These are phyloP conservation scores for Eublepharis macularius DNA, from an alignment of 2,113 vertebrate genomes.

Conservation along the genomic window DNA sequence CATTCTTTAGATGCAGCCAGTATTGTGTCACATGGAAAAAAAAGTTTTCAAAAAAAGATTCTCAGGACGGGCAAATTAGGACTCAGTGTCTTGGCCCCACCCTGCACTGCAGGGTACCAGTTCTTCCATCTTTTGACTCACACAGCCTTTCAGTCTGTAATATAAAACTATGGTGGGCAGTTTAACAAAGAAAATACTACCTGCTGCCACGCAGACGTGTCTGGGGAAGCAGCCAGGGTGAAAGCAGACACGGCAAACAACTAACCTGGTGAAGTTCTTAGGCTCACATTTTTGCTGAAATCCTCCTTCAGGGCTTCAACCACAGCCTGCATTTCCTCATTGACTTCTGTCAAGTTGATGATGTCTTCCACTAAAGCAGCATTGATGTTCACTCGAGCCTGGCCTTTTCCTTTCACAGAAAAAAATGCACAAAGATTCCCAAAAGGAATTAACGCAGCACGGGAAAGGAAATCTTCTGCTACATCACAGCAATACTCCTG, in stretches of 20 bases:
- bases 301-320: constrained; percentile 86
- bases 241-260: background rate
- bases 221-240: background rate
- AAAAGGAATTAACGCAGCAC: constrained; percentile 13
- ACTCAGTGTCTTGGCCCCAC: too few relatives aligned
- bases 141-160: too few relatives aligned
- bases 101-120: too few relatives aligned
- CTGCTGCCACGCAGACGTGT: background rate
- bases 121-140: too few relatives aligned
- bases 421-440: background rate
- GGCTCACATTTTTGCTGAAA: constrained; percentile 88
- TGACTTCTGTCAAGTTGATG: constrained; percentile 86
- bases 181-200: background rate
- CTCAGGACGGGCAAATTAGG: too few relatives aligned
- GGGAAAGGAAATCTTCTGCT: background rate
- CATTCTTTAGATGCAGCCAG: too few relatives aligned
- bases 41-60: too few relatives aligned
- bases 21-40: too few relatives aligned
- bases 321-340: constrained; percentile 83
- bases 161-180: too few relatives aligned
- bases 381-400: constrained; percentile 87
- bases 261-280: constrained; percentile 91
- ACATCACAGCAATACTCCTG: background rate
- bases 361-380: constrained; percentile 89
- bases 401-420: constrained; percentile 85